Percentiles rank a stretch among this genome's conserved stretches.
phyloP scores from a whole-genome alignment of 2,888 invertebrate genomes.

The Andricus curvator region DNA sequence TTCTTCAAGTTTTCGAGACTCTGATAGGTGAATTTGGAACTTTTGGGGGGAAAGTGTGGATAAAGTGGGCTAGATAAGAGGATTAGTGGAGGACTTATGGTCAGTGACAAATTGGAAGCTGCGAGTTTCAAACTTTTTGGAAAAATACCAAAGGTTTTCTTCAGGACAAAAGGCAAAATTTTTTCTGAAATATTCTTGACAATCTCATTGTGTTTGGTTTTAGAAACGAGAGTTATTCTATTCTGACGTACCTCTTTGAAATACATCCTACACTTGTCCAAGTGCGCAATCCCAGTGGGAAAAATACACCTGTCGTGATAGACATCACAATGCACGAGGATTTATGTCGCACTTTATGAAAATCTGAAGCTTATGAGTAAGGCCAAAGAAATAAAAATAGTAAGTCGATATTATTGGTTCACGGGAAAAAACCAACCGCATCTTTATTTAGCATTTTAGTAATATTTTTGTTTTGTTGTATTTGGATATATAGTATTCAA shows the following conservation, averaged over 20 bases:
- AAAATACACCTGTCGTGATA: constrained; percentile 58
- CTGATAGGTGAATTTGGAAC: background rate
- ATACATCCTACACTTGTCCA: constrained; percentile 36
- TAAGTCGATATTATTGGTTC: background rate
- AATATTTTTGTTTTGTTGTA: background rate
- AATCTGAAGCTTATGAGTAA: background rate
- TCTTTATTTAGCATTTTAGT: background rate
- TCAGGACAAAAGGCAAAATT: too few relatives aligned
- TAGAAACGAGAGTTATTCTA: constrained; percentile 4
- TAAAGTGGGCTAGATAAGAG: background rate
- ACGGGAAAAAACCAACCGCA: background rate
- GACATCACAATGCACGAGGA: constrained; percentile 13
- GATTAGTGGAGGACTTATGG: background rate
- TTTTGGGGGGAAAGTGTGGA: too few relatives aligned
- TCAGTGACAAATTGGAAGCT: background rate
- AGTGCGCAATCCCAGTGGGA: constrained; percentile 60
- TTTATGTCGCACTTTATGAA: background rate
- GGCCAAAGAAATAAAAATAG: background rate
- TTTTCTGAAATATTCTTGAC: too few relatives aligned
- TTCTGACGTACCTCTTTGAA: background rate
- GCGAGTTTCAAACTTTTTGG: background rate
- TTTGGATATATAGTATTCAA: too few relatives aligned
- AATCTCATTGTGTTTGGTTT: background rate
- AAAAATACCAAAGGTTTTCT: too few relatives aligned
- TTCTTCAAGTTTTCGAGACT: background rate